Percentiles rank a stretch among this genome's conserved stretches.
Conservation (phyloP, 2,113 vertebrate genomes). For the Calyptommatus sinebrachiatus region DNA sequence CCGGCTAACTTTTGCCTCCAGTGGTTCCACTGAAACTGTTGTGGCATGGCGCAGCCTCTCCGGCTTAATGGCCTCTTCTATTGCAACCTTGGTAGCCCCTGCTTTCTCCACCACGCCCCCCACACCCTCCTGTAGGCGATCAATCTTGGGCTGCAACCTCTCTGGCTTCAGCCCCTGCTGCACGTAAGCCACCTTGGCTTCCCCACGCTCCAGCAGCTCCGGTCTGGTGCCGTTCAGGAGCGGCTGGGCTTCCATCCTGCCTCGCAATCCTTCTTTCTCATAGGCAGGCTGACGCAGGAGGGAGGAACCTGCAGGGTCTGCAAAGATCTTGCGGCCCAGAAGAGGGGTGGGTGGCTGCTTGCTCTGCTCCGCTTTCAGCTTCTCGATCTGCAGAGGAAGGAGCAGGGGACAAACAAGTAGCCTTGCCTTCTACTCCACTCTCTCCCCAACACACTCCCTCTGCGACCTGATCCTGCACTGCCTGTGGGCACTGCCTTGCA, state of each 20-base stretch:
- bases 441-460: not conserved
- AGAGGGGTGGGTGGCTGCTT: conserved; percentile 87
- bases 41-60: not conserved
- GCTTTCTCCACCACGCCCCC: conserved; percentile 60
- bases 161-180: conserved; percentile 85
- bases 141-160: conserved; percentile 74
- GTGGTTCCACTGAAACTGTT: conserved; percentile 10
- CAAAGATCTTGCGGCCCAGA: conserved; percentile 68
- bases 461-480: not conserved
- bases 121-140: conserved; percentile 71
- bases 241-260: conserved; percentile 64
- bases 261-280: conserved; percentile 73
- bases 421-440: not conserved
- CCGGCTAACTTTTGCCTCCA: conserved; percentile 66
- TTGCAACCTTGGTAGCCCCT: conserved; percentile 40
- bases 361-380: conserved; percentile 85
- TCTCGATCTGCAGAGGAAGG: conserved; percentile 80
- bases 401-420: not conserved
- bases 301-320: conserved; percentile 58
- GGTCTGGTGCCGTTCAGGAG: conserved; percentile 69
- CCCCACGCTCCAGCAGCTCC: conserved; percentile 53
- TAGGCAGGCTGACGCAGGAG: conserved; percentile 76
- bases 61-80: conserved; percentile 60
- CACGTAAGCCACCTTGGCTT: conserved; percentile 75
- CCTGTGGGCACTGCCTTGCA: too few relatives aligned